Percentiles rank a stretch among this genome's conserved stretches.
These are phyloP conservation scores for Brachystomella parvula DNA, from an alignment of 1,140 invertebrate genomes.

Conservation along the genomic window DNA sequence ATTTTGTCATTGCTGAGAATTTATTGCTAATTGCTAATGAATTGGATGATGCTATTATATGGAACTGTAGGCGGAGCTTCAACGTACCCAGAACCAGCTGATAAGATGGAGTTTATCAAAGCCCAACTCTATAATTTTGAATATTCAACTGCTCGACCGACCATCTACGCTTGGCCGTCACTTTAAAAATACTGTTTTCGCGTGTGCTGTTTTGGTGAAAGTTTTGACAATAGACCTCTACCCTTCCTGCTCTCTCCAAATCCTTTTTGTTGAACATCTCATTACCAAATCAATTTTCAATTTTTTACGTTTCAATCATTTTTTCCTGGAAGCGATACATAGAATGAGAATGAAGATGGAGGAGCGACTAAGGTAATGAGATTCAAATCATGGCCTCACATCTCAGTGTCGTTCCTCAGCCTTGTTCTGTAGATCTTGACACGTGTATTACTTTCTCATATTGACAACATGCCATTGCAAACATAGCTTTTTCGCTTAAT, in stretches of 20 bases:
- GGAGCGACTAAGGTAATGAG: too few species aligned
- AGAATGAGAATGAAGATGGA: too few species aligned
- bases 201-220: too few species aligned
- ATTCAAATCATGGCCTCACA: too few species aligned
- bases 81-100: slow-evolving; percentile 64
- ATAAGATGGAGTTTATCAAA: slow-evolving; percentile 66
- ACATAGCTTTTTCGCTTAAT: neutral
- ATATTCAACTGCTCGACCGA: slow-evolving; percentile 60
- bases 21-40: neutral
- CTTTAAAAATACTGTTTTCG: neutral
- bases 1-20: neutral
- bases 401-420: too few species aligned
- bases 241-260: too few species aligned
- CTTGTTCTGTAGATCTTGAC: too few species aligned
- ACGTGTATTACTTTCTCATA: too few species aligned
- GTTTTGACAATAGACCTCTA: too few species aligned
- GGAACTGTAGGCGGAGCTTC: slow-evolving; percentile 57
- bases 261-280: too few species aligned
- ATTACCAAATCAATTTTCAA: neutral
- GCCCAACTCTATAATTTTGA: slow-evolving; percentile 69
- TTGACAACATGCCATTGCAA: too few species aligned
- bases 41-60: slow-evolving; percentile 2
- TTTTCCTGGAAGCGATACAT: neutral
- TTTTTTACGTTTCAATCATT: neutral
- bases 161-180: slow-evolving; percentile 56